Conservation (phyloP, 2,113 vertebrate genomes). For the Ameiurus melas region DNA sequence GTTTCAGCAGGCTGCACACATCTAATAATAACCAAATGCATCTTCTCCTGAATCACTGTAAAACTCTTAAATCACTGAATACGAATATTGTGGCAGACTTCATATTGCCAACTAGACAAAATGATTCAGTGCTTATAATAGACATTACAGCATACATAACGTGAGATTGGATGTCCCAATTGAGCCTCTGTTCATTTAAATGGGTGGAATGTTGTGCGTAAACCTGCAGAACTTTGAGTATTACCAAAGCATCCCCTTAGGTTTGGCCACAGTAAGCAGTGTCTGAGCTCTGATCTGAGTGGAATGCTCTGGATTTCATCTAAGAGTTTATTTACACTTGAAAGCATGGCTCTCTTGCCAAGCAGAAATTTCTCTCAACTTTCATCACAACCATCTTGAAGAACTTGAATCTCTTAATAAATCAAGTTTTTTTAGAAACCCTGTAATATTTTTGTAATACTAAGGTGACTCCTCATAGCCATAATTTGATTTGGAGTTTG, state of each 20-base stretch:
- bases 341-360: not conserved
- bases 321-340: conserved; percentile 28
- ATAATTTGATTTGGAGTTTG: not conserved
- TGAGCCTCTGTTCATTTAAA: not conserved
- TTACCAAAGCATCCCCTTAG: not conserved
- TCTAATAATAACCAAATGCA: not conserved
- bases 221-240: not conserved
- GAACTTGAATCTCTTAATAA: not conserved
- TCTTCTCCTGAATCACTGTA: not conserved
- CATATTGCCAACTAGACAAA: not conserved
- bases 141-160: not conserved
- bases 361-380: not conserved
- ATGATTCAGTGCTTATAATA: not conserved
- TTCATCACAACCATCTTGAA: not conserved
- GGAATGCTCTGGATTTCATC: not conserved
- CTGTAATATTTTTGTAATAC: conserved; percentile 3
- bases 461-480: not conserved
- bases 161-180: not conserved
- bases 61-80: not conserved
- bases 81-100: not conserved
- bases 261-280: conserved; percentile 12
- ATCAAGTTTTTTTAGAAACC: not conserved
- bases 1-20: not conserved
- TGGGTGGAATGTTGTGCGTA: not conserved
- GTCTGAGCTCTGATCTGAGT: not conserved